Conservation (phyloP, 2,113 vertebrate species). For the Oncorhynchus nerka region DNA sequence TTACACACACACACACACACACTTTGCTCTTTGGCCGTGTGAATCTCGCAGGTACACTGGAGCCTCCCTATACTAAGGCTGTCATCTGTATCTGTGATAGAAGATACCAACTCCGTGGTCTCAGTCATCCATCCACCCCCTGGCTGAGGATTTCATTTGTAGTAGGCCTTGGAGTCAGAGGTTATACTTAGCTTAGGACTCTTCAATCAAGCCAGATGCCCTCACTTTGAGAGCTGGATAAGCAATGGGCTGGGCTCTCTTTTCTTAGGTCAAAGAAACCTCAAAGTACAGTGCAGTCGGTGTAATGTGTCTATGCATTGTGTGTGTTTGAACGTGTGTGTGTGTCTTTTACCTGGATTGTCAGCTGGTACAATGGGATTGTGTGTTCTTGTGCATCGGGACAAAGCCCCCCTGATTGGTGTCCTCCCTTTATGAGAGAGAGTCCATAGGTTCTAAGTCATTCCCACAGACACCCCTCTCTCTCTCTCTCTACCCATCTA, state of each 20-base stretch:
- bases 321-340: not conserved
- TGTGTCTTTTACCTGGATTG: not conserved
- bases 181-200: not conserved
- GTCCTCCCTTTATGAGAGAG: not conserved
- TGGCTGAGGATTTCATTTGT: not conserved
- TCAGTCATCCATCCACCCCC: not conserved
- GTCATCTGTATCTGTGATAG: not conserved
- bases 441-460: not conserved
- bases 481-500: no score
- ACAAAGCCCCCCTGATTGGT: not conserved
- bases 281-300: not conserved
- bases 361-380: not conserved
- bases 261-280: not conserved
- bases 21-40: not conserved
- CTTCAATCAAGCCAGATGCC: not conserved
- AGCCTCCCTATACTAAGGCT: not conserved
- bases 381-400: not conserved
- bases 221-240: not conserved
- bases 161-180: not conserved
- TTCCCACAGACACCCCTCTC: not conserved
- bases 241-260: not conserved
- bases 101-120: not conserved
- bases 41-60: not conserved
- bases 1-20: not conserved
- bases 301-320: not conserved